Evolutionary conservation across 2,888 invertebrate species (phyloP), one percentile per base, ranked within the genome.

Genomic region (Schizaphis graminum): DNA sequence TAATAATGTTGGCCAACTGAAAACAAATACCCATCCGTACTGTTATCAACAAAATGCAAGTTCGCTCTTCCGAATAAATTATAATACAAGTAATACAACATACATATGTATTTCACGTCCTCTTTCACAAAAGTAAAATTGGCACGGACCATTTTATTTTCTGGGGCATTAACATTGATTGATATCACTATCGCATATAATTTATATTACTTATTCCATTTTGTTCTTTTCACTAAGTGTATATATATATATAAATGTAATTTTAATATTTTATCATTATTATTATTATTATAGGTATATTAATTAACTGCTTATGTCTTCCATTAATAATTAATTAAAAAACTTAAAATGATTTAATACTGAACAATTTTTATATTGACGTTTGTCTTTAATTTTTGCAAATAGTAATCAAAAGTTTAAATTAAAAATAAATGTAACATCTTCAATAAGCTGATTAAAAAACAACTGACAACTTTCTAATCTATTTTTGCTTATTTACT

Each of bases 111-210:
- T 44, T 56, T 28, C 35, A 44, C 57, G 85, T 56, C 41, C n/a
- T 56, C 28, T 24, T 91, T 91, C 44, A 24, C 47, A 44, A 13
- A 84, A 77, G 53, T 47, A 41, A 92, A 92, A 87, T 87, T 49
- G 92, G 87, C 92, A 35, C n/a, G 28, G 28, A 61, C 61, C 35
- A 21, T 92, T 67, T 87, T 49, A 67, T 49, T 87, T 92, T 49
- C 92, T 87, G 49, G 16, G 92, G 49, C 92, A 49, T 92, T 47
- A 86, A 86, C 91, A 61, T 87, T 92, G 47, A 92, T 92, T 87
- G 41, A 92, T 87, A 87, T 87, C 49, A 24, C 10, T 35, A 28
- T 44, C n/a, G 5, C 44, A 57, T 28, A 24, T 53, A 88, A 88
- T n/a, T 35, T 91, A 16, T 77, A 41, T 53, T 53, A 49, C 53